Evolutionary conservation across 2,113 vertebrate species (phyloP), one percentile per base, ranked within the genome.

Genomic region (Actinemys pallida): DNA sequence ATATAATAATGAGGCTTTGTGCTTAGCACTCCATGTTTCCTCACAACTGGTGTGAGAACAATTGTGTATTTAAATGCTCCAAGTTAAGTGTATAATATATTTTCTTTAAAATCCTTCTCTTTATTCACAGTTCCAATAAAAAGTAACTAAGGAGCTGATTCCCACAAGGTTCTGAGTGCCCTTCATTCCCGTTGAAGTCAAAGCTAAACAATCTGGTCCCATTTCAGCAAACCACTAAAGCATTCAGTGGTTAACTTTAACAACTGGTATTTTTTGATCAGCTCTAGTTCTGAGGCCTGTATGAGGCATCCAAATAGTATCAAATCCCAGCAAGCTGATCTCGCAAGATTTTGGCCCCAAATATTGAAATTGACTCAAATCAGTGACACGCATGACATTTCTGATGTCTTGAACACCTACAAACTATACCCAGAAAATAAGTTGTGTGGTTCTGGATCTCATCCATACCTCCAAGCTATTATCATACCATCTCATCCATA

Each of bases 1-100:
- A 85, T 93, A 86, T 91, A 91, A 96, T 93, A 88, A 81, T 79
- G 90, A 96, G 69, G 81, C 88, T 91, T 79, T 87, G 52, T 81
- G 91, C 91, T 93, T 54, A 8, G 79, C 87, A 91, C 91, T 95
- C 86, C 80, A 93, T 57, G 75, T 62, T 80, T 92, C 94, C 92
- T 96, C 91, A 93, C 93, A 47, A 56, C 91, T 93, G 91, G 82
- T 86, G 79, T 93, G 93, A 94, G 95, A 95, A 94, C 72, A 7
- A 75, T 87, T 90, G 96, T 90, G 87, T 91, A n/a, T 87, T 91
- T 89, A 93, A 96, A 82, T 91, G 87, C 88, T 90, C 72, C 82
- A 50, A 94, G 75, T 96, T 65, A 59, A 81, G 54, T 89, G 92
- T 93, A 92, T 92, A 89, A 45, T 78, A 90, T 83, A 54, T 59